Percentiles rank a stretch among this genome's conserved stretches.
These are phyloP conservation scores for Amiota communis DNA, from an alignment of 2,888 invertebrate genomes.

Conservation along the genomic window DNA sequence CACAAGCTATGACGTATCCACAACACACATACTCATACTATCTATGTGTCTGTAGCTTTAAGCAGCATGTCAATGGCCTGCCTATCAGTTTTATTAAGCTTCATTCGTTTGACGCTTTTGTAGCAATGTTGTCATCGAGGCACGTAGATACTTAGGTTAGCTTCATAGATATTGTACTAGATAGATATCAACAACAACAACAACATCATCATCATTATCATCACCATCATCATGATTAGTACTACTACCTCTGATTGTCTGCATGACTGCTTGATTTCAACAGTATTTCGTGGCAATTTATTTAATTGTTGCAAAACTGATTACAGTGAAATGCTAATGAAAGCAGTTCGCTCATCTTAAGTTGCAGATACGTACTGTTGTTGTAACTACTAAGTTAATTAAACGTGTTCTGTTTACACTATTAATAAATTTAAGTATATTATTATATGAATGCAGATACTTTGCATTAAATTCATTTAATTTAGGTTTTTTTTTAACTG, in stretches of 20 bases:
- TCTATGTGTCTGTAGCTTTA: background rate
- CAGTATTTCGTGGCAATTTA: constrained; percentile 3
- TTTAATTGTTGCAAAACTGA: background rate
- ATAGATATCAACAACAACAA: background rate
- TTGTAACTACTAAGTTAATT: no score
- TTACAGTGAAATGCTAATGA: background rate
- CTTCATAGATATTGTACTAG: background rate
- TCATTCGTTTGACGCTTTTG: background rate
- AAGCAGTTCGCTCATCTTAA: no score
- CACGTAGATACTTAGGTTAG: background rate
- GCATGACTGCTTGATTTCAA: background rate
- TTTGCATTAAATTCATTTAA: no score
- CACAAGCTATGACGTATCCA: no score
- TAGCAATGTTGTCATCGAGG: background rate
- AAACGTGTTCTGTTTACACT: no score
- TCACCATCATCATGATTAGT: background rate
- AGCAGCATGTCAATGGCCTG: constrained; percentile 21
- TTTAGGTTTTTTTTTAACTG: no score
- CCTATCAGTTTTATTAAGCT: constrained; percentile 21
- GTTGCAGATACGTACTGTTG: no score
- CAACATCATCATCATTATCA: background rate
- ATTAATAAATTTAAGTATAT: no score
- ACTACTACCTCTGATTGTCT: background rate
- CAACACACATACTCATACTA: no score
- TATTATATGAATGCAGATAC: no score